A percentile compares a stretch with the other conserved stretches of the same genome.
Evolutionary conservation across 2,113 vertebrate genomes (phyloP).

Genomic region (Ranitomeya variabilis): DNA sequence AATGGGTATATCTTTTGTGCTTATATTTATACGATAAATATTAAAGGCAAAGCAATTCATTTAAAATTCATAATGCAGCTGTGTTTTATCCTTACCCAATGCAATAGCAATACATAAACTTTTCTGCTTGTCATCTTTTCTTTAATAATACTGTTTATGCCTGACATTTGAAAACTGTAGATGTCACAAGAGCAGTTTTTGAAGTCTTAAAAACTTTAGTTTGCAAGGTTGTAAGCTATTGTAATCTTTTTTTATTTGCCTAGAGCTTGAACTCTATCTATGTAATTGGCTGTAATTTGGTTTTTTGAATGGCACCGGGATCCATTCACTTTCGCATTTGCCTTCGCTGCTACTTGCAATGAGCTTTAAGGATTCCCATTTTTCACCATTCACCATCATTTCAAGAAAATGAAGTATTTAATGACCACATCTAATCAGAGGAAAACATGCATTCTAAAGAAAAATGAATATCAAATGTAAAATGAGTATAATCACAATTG

Average conservation of each 20-base stretch:
- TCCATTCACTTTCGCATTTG: conserved; percentile 48
- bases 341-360: conserved; percentile 37
- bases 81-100: conserved; percentile 24
- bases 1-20: conserved; percentile 7
- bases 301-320: conserved; percentile 44
- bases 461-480: conserved; percentile 50
- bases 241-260: conserved; percentile 47
- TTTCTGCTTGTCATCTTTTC: conserved; percentile 43
- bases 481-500: conserved; percentile 45
- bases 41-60: conserved; percentile 32
- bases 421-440: conserved; percentile 35
- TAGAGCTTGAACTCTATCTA: conserved; percentile 50
- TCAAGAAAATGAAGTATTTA: conserved; percentile 44
- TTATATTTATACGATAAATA: conserved; percentile 28
- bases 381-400: conserved; percentile 38
- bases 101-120: conserved; percentile 20
- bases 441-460: conserved; percentile 45
- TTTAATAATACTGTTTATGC: conserved; percentile 33
- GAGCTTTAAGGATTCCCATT: conserved; percentile 45
- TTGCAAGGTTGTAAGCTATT: conserved; percentile 45
- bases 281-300: conserved; percentile 44
- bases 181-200: conserved; percentile 39
- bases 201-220: conserved; percentile 32
- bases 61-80: conserved; percentile 41
- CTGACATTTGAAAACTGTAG: conserved; percentile 27